These are phyloP conservation scores for Ia io DNA, from an alignment of 2,113 vertebrate species.

Conservation along the genomic window DNA sequence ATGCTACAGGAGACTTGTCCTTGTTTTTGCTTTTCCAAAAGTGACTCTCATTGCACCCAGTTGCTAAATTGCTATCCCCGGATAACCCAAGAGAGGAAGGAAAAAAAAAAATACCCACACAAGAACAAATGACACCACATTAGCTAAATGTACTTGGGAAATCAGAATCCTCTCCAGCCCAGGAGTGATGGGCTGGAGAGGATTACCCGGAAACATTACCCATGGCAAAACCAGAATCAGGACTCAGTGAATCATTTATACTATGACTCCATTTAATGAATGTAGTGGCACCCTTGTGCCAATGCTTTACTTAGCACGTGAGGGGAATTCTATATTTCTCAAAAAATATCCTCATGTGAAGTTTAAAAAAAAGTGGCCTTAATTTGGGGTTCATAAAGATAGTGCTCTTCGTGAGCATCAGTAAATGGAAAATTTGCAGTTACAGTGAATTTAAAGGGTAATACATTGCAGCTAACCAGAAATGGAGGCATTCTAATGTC, in stretches of 20 bases:
- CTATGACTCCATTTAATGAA: neutral
- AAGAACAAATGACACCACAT: slow-evolving; percentile 61
- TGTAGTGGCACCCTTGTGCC: neutral
- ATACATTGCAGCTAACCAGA: too few species aligned
- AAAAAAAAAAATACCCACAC: neutral
- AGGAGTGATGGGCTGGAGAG: too few species aligned
- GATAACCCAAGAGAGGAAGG: slow-evolving; percentile 79
- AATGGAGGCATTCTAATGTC: fast-evolving
- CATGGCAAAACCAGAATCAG: fast-evolving
- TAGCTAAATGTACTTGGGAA: slow-evolving; percentile 55
- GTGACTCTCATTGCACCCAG: slow-evolving; percentile 85
- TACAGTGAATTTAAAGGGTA: too few species aligned
- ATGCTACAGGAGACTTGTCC: slow-evolving; percentile 83
- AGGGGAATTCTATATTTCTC: too few species aligned
- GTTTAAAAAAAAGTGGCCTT: too few species aligned
- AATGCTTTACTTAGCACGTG: neutral
- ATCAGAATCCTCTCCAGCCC: neutral
- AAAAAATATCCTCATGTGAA: too few species aligned
- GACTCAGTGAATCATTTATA: neutral
- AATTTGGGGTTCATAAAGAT: too few species aligned
- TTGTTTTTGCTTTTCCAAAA: slow-evolving; percentile 96
- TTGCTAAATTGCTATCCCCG: slow-evolving; percentile 85
- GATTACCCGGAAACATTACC: neutral
- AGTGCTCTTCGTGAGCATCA: too few species aligned
- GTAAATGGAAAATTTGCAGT: too few species aligned